phyloP scores from a whole-genome alignment of 2,113 vertebrate genomes.

The Junco hyemalis region DNA sequence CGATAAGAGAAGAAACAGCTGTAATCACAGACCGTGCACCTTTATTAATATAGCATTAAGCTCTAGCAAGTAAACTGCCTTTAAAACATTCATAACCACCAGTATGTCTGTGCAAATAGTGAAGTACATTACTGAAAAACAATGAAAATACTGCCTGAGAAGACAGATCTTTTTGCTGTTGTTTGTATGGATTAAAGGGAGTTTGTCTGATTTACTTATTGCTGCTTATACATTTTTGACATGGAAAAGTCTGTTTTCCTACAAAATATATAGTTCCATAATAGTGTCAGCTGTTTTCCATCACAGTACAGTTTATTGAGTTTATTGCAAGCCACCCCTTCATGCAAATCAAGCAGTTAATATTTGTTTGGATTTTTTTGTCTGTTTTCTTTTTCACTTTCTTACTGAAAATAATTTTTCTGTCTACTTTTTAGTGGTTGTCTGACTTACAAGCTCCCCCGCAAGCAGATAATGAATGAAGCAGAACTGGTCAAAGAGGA shows the following conservation, averaged over 20 bases:
- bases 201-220: background rate
- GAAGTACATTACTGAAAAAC: background rate
- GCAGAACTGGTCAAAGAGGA: background rate
- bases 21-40: background rate
- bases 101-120: background rate
- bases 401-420: background rate
- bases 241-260: background rate
- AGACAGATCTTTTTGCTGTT: background rate
- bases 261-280: background rate
- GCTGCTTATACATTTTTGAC: background rate
- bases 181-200: background rate
- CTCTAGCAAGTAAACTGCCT: background rate
- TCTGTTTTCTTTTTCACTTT: background rate
- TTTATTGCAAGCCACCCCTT: background rate
- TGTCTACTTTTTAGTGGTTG: background rate
- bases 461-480: background rate
- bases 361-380: background rate
- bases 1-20: background rate
- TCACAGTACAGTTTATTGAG: background rate
- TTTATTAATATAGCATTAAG: background rate
- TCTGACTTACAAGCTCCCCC: background rate
- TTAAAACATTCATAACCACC: background rate
- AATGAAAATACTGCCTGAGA: background rate
- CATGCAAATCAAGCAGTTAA: background rate
- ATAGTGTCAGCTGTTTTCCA: background rate